Evolutionary conservation across 2,797 vertebrate genomes (phyloP).

Genomic region (Bovichtus diacanthus): DNA sequence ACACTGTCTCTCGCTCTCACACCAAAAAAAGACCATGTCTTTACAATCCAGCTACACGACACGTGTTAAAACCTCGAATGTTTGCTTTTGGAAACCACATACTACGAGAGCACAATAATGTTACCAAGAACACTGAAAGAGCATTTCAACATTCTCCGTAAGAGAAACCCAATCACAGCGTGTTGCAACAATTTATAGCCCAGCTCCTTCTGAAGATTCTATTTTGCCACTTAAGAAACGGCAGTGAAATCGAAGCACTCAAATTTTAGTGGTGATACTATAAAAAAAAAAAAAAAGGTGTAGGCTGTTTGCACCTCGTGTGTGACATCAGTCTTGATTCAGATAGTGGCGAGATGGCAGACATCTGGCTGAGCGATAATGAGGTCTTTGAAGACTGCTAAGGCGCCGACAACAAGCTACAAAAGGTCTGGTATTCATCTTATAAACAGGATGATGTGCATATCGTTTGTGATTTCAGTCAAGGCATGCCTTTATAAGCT

Average conservation of each 20-base stretch:
- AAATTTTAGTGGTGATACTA: neutral
- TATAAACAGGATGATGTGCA: conserved; percentile 10
- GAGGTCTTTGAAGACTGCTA: conserved; percentile 1
- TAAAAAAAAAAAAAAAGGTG: no score
- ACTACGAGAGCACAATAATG: neutral
- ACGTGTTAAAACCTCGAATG: neutral
- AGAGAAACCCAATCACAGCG: neutral
- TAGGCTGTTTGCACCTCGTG: neutral
- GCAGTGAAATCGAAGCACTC: neutral
- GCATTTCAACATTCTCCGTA: neutral
- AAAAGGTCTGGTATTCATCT: neutral
- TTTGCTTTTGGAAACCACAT: conserved; percentile 21
- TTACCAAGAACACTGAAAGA: neutral
- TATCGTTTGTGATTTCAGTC: neutral
- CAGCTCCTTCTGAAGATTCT: neutral
- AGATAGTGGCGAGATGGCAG: neutral
- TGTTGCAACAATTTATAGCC: conserved; percentile 4
- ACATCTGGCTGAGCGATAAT: neutral
- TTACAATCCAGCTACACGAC: neutral
- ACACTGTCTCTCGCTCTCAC: neutral
- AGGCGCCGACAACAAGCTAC: neutral
- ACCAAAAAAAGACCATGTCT: neutral
- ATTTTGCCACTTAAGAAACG: conserved; percentile 8
- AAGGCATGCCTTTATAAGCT: neutral
- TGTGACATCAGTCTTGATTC: conserved; percentile 4